A percentile compares a stretch with the other conserved stretches of the same genome.
These are phyloP conservation scores for Anguilla pacifica DNA, from an alignment of 2,797 vertebrate species.

Conservation along the genomic window DNA sequence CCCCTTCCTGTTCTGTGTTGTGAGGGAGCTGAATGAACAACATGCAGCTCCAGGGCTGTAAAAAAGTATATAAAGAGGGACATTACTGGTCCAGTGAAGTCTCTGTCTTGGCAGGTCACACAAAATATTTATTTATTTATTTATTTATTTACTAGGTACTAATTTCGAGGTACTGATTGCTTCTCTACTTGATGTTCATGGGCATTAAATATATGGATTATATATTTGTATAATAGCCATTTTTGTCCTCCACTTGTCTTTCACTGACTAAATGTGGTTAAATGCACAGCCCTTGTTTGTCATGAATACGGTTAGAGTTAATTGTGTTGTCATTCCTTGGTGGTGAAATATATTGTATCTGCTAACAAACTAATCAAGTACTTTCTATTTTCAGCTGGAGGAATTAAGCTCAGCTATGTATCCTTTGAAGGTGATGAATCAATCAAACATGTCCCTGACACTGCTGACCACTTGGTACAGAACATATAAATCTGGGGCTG, in stretches of 20 bases:
- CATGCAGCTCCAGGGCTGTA: background rate
- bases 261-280: background rate
- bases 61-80: too few relatives aligned
- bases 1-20: background rate
- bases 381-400: constrained; percentile 84
- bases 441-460: background rate
- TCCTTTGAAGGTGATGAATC: constrained; percentile 75
- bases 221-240: background rate
- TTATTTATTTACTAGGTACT: too few relatives aligned
- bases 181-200: background rate
- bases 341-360: too few relatives aligned
- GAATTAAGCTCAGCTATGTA: constrained; percentile 99
- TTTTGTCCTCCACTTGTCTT: background rate
- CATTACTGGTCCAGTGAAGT: too few relatives aligned
- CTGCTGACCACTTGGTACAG: background rate
- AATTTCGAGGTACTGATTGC: background rate
- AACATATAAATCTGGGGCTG: too few relatives aligned
- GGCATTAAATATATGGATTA: background rate
- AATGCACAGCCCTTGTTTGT: background rate
- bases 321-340: background rate
- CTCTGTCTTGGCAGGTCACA: too few relatives aligned
- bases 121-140: too few relatives aligned
- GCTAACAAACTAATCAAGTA: background rate
- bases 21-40: background rate
- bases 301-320: too few relatives aligned